Base-by-base conservation (phyloP, 2,797 vertebrate genomes). In the Acanthurus leucopareius region DNA sequence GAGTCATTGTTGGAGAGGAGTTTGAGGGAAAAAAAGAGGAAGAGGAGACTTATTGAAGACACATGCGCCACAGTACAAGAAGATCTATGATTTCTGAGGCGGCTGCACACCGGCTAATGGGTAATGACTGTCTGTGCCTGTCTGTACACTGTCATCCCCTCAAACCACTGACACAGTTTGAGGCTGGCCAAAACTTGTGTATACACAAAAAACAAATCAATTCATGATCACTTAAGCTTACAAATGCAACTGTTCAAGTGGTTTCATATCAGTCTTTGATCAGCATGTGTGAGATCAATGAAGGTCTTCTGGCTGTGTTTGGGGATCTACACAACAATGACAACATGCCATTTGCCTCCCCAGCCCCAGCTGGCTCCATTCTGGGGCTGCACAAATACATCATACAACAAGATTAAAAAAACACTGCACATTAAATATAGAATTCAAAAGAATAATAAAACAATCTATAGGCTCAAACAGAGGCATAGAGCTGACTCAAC, bases 171-270 rank as follows among this genome's bases (percentile, higher is more conserved):
- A 76, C 76, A 64, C 63, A 73, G 74, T 75, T 82, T 69, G 68
- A 57, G 42, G 32, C 19, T 57, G 14, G 62, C 73, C 75, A 67
- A 54, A 63, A 32, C 70, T 10, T 77, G 35, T 67, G 61, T 65
- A 69, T 56, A 48, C 61, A 84, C n/a, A 61, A 59, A 58, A 60
- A 35, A 42, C 15, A 60, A 60, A 80, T 83, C 68, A 77, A 82
- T 85, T 58, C n/a, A 3, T 17, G 19, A 82, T 89, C 85, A 77
- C 71, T 75, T 32, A 42, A 77, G 65, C 28, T 87, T 32, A 60
- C 64, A 73, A 65, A 58, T 73, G 57, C 65, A 84, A 44, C 47
- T 10, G 35, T 58, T 86, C 59, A 77, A 75, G 66, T 47, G 32
- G 53, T 69, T 51, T 61, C 59, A 70, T 32, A 0, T 51, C 4